Evolutionary conservation across 2,888 invertebrate species (phyloP).

Genomic region (Eugnorisma glareosa): DNA sequence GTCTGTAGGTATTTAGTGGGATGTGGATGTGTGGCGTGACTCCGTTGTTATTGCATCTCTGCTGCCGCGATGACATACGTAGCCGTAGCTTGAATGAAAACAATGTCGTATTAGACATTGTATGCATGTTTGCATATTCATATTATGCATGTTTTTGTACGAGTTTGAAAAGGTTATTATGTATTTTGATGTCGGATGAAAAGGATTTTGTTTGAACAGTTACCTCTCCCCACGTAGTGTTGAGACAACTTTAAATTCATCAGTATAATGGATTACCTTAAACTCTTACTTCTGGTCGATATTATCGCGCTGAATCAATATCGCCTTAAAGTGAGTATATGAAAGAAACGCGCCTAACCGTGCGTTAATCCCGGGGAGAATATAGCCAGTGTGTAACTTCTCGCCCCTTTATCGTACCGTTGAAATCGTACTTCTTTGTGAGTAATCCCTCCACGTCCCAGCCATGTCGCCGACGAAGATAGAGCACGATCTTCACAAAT

Average conservation of each 20-base stretch:
- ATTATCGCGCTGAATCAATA: conserved; percentile 58
- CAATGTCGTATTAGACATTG: conserved; percentile 58
- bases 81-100: conserved; percentile 64
- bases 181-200: background rate
- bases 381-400: conserved; percentile 86
- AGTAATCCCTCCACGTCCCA: conserved; percentile 90
- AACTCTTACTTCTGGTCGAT: conserved; percentile 19
- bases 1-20: conserved; percentile 68
- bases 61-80: conserved; percentile 65
- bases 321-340: conserved; percentile 64
- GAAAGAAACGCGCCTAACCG: conserved; percentile 80
- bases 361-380: conserved; percentile 87
- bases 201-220: no score
- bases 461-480: conserved; percentile 90
- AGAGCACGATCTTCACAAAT: conserved; percentile 91
- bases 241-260: background rate
- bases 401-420: conserved; percentile 89
- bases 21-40: conserved; percentile 70
- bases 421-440: conserved; percentile 90
- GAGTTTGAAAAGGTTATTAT: background rate
- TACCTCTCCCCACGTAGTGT: no score
- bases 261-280: background rate
- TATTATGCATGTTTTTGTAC: conserved; percentile 9
- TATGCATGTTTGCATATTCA: conserved; percentile 19
- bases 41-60: conserved; percentile 73